Evolutionary conservation across 2,797 vertebrate genomes (phyloP).

Genomic region (Catharus ustulatus): DNA sequence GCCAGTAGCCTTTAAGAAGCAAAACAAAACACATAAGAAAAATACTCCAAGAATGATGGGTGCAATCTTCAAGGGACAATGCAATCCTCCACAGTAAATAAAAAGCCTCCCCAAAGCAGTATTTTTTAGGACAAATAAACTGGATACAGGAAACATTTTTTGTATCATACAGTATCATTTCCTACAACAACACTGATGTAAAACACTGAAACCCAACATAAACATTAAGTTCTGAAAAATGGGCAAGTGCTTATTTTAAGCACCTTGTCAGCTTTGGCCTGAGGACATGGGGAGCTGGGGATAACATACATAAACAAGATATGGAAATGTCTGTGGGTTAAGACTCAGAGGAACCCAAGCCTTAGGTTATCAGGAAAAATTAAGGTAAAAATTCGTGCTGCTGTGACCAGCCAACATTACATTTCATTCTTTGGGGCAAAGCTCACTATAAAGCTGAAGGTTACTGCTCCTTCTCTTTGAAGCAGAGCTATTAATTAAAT

Average conservation of each 20-base stretch:
- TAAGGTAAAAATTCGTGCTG: not conserved
- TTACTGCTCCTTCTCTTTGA: not conserved
- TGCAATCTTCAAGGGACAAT: conserved; percentile 13
- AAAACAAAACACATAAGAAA: not conserved
- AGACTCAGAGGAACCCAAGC: not conserved
- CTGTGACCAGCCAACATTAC: not conserved
- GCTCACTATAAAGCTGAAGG: not conserved
- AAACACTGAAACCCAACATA: conserved; percentile 22
- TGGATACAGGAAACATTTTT: not conserved
- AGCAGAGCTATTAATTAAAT: not conserved
- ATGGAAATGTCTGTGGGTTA: not conserved
- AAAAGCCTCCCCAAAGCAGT: not conserved
- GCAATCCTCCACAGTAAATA: not conserved
- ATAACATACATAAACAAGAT: not conserved
- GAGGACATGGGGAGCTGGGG: not conserved
- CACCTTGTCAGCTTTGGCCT: not conserved
- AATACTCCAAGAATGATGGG: not conserved
- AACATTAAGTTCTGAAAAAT: not conserved
- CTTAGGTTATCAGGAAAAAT: not conserved
- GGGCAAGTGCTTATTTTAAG: not conserved
- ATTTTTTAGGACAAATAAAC: conserved; percentile 20
- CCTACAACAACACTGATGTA: not conserved
- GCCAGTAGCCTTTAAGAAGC: conserved; percentile 83
- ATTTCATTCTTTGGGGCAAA: not conserved
- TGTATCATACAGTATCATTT: not conserved